phyloP scores from a whole-genome alignment of 92 coral and sea anemone genomes.

The Zoanthus solanderi region DNA sequence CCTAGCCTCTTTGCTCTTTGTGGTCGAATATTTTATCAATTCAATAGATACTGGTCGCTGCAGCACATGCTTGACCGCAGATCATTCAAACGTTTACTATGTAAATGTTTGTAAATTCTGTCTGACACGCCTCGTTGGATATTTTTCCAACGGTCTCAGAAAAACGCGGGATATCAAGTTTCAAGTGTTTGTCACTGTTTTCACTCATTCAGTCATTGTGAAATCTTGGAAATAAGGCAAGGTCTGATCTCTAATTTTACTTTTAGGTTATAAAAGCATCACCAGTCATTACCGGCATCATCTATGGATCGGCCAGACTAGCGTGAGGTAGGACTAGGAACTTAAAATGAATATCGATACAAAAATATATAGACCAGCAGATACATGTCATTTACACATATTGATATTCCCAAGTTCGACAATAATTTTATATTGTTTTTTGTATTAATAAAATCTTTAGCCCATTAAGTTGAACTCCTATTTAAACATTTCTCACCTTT shows the following conservation, averaged over 20 bases:
- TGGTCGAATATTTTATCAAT: neutral
- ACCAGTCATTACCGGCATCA: neutral
- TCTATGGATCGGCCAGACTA: neutral
- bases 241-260: neutral
- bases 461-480: too few relatives aligned
- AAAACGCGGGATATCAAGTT: constrained; percentile 41
- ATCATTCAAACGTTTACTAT: neutral
- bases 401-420: too few relatives aligned
- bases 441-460: too few relatives aligned
- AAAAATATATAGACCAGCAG: too few relatives aligned
- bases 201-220: neutral
- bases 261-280: neutral
- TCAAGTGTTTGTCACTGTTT: neutral
- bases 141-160: constrained; percentile 40
- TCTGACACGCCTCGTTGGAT: constrained; percentile 30
- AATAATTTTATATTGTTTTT: too few relatives aligned
- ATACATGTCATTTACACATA: too few relatives aligned
- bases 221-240: neutral
- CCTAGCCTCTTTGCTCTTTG: too few relatives aligned
- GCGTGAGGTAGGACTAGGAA: neutral
- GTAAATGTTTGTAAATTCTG: neutral
- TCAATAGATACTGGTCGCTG: neutral
- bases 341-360: too few relatives aligned
- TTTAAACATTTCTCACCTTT: too few relatives aligned
- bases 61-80: neutral